Percentiles rank a stretch among this genome's conserved stretches.
phyloP scores from a whole-genome alignment of 2,113 vertebrate genomes.

The Rhabdornis inornatus region DNA sequence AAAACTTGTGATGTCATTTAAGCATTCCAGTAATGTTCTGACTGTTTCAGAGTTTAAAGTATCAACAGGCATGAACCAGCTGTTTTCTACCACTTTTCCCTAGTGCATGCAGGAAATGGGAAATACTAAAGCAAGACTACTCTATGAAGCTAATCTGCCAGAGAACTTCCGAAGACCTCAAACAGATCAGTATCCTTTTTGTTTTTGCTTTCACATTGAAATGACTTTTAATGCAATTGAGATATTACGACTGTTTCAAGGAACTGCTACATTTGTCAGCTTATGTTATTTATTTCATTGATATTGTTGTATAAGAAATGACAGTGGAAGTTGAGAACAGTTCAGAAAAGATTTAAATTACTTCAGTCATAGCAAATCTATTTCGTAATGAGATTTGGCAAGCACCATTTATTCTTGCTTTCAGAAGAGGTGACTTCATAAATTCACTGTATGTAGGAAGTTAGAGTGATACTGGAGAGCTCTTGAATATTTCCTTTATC shows the following conservation, averaged over 20 bases:
- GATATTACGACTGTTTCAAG: not conserved
- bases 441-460: not conserved
- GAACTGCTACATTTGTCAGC: not conserved
- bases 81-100: not conserved
- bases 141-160: slow-evolving; percentile 96
- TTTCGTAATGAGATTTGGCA: not conserved
- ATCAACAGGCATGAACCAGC: not conserved
- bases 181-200: slow-evolving; percentile 97
- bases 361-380: not conserved
- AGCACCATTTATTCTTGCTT: slow-evolving; percentile 32
- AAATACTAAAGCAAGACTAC: slow-evolving; percentile 87
- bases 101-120: slow-evolving; percentile 99
- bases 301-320: not conserved
- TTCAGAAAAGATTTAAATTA: slow-evolving; percentile 28
- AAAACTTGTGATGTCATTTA: not conserved
- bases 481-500: not conserved
- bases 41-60: not conserved
- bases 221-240: not conserved
- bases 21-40: not conserved
- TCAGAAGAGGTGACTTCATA: not conserved
- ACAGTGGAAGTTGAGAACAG: not conserved
- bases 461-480: not conserved
- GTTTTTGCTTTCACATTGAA: not conserved
- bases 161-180: slow-evolving; percentile 95
- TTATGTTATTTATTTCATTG: not conserved